A percentile compares a stretch with the other conserved stretches of the same genome.
These are phyloP conservation scores for Brienomyrus brachyistius DNA, from an alignment of 2,113 vertebrate genomes.

Conservation along the genomic window DNA sequence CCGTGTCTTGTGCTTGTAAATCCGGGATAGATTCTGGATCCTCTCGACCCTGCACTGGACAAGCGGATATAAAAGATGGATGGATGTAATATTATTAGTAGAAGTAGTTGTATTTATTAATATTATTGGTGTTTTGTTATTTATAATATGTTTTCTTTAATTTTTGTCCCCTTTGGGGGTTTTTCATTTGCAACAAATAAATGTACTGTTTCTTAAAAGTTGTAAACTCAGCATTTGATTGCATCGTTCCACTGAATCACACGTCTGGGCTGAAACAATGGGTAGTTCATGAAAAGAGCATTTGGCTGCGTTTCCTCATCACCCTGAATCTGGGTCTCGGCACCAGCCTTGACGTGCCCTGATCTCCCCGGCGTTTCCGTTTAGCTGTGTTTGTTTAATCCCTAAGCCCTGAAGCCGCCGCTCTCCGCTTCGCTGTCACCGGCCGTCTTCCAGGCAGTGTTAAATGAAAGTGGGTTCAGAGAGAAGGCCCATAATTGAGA, in stretches of 20 bases:
- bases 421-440: constrained; percentile 11
- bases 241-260: not conserved
- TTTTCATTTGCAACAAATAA: not conserved
- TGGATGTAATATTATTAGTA: not conserved
- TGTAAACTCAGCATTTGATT: not conserved
- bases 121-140: not conserved
- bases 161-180: not conserved
- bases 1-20: not conserved
- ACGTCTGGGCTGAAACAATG: not conserved
- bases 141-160: not conserved
- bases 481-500: constrained; percentile 31
- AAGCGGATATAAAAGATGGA: not conserved
- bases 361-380: constrained; percentile 8
- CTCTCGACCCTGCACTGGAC: not conserved
- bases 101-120: not conserved
- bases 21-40: not conserved
- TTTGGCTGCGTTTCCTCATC: not conserved
- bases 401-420: constrained; percentile 9
- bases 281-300: not conserved
- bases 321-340: not conserved
- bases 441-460: not conserved
- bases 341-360: not conserved
- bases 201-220: not conserved
- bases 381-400: constrained; percentile 12
- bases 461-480: constrained; percentile 10